Conservation (phyloP, 1,140 invertebrate genomes). For the Drosophila sucinea region DNA sequence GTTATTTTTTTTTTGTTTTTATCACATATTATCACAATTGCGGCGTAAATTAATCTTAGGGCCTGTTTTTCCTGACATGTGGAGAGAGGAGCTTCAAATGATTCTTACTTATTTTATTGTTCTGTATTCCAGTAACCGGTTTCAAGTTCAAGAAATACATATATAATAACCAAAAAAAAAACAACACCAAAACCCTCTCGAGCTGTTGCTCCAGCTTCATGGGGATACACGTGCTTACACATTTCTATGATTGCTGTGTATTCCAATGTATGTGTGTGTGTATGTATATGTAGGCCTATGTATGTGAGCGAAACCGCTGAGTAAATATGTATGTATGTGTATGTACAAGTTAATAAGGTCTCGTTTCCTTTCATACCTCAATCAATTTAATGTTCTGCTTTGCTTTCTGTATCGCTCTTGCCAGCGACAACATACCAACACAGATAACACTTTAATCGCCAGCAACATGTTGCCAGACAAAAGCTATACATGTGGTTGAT, state of each 20-base stretch:
- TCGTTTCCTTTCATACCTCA: neutral
- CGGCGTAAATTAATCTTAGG: neutral
- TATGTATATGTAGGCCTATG: neutral
- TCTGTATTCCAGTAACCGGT: neutral
- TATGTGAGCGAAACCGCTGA: conserved; percentile 1
- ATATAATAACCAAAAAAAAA: conserved; percentile 2
- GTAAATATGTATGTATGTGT: neutral
- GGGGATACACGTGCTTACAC: neutral
- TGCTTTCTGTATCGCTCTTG: conserved; percentile 1
- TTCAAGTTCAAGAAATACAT: neutral
- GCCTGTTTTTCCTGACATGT: neutral
- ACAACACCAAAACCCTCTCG: neutral
- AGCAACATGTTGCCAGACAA: conserved; percentile 14
- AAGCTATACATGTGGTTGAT: neutral
- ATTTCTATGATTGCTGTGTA: neutral
- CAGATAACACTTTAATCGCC: neutral
- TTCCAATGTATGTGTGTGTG: neutral
- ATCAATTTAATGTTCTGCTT: conserved; percentile 15
- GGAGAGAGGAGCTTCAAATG: neutral
- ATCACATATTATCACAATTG: neutral
- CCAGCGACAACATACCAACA: neutral
- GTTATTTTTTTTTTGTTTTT: neutral
- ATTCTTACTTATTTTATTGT: neutral
- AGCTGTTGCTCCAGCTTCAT: neutral
- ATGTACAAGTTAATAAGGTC: conserved; percentile 2